Evolutionary conservation across 2,113 vertebrate species (phyloP), one percentile per base, ranked within the genome.

Genomic region (Gallinago jamesoni): DNA sequence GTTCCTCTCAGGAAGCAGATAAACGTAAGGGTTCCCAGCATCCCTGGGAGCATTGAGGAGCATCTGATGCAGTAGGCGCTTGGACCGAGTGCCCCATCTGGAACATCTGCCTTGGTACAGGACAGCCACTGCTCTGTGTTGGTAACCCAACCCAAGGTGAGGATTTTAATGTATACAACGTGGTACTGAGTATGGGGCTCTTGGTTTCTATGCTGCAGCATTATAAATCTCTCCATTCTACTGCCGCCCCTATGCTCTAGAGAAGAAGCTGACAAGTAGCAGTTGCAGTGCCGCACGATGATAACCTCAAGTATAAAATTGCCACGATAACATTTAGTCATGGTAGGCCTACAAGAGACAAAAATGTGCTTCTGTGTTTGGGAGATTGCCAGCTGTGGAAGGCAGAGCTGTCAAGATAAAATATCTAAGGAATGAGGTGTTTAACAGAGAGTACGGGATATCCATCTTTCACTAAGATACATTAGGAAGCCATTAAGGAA

Each of bases 401-500:
- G 73, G 85, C 87, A 87, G 89, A 93, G 73, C 92, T 96, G 94
- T 97, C 93, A 93, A 97, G 95, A 96, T 97, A 95, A 97, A 97
- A 89, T 95, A 90, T 95, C 95, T 95, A 91, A 86, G 84, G 94
- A 96, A 97, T 87, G 92, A 94, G 68, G 83, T 95, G 91, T 97
- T 96, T 95, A 81, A 91, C 93, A 83, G 78, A 89, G 88, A 94
- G 80, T 75, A 43, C 1, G 64, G 93, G 87, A 96, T 96, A 97
- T 88, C 89, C 84, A 89, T 96, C 94, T 96, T 97, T 97, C 92
- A 95, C 85, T 89, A 96, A 96, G 96, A 90, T 94, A 72, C 95
- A 96, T 97, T 96, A 97, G 82, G 87, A 96, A 96, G 47, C 95
- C 95, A 96, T 98, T 97, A 97, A 96, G 88, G 74, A 90, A 94